These are phyloP conservation scores for Alviniconcha marisindica DNA, from an alignment of 1,140 invertebrate genomes.

Conservation along the genomic window DNA sequence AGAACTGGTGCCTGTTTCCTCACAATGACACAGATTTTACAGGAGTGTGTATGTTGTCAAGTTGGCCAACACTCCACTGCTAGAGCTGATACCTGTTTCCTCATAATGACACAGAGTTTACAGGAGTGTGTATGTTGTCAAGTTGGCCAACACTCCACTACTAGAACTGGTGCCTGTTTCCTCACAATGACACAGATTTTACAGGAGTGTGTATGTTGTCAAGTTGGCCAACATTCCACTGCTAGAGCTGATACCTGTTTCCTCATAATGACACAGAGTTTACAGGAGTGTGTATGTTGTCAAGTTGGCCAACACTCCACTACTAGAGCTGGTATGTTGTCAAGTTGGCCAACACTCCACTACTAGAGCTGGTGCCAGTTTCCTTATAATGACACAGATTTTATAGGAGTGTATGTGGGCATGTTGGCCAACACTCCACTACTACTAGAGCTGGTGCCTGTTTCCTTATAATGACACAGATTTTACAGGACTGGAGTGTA, in stretches of 20 bases:
- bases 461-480: not conserved
- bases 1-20: conserved; percentile 82
- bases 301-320: too few species aligned
- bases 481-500: not conserved
- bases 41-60: not conserved
- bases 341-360: conserved; percentile 77
- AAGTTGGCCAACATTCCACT: too few species aligned
- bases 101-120: not conserved
- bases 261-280: too few species aligned
- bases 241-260: too few species aligned
- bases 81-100: conserved; percentile 78
- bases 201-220: too few species aligned
- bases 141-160: not conserved
- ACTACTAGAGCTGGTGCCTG: conserved; percentile 84
- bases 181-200: too few species aligned
- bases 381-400: not conserved
- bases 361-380: conserved; percentile 83
- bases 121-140: not conserved
- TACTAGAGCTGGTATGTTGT: too few species aligned
- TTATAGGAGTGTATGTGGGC: not conserved
- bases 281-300: too few species aligned
- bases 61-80: not conserved
- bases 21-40: not conserved
- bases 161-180: too few species aligned
- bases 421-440: conserved; percentile 75